phyloP scores from a whole-genome alignment of 2,888 invertebrate genomes.

The Caenorhabditis uteleia region DNA sequence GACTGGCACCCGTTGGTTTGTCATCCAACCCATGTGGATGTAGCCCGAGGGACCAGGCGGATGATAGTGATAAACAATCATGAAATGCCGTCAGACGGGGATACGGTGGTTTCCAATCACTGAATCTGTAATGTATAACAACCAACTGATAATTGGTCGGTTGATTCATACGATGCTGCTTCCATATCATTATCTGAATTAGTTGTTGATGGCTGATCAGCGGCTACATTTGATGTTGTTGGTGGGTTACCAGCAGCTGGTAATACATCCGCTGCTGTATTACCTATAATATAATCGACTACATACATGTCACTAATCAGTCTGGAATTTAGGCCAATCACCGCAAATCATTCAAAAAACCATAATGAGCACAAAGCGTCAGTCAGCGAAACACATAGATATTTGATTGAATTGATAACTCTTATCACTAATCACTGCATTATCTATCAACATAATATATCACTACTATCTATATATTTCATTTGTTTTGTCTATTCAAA shows the following conservation, averaged over 20 bases:
- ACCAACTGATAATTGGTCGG: background rate
- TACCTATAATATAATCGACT: slow-evolving; percentile 22
- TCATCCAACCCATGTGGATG: slow-evolving; percentile 46
- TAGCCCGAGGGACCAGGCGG: slow-evolving; percentile 64
- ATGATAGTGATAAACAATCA: slow-evolving; percentile 65
- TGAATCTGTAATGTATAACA: background rate
- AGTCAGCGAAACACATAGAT: no score
- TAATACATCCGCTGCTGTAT: slow-evolving; percentile 44
- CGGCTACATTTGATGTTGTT: slow-evolving; percentile 25
- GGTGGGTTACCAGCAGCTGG: slow-evolving; percentile 6
- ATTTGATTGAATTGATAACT: no score
- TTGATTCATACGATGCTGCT: background rate
- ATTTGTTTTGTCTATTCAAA: no score
- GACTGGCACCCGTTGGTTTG: slow-evolving; percentile 56
- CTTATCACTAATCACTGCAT: no score
- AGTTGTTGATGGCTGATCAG: slow-evolving; percentile 49
- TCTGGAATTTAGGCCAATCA: no score
- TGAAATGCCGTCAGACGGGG: slow-evolving; percentile 65
- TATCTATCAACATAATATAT: no score
- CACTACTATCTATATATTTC: no score
- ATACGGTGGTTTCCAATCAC: slow-evolving; percentile 67
- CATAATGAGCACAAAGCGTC: no score
- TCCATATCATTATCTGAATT: slow-evolving; percentile 49
- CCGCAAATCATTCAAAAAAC: no score
- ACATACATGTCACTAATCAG: no score